Percentiles rank a stretch among this genome's conserved stretches.
Conservation (phyloP, 2,797 vertebrate genomes). For the Halcyon badia region DNA sequence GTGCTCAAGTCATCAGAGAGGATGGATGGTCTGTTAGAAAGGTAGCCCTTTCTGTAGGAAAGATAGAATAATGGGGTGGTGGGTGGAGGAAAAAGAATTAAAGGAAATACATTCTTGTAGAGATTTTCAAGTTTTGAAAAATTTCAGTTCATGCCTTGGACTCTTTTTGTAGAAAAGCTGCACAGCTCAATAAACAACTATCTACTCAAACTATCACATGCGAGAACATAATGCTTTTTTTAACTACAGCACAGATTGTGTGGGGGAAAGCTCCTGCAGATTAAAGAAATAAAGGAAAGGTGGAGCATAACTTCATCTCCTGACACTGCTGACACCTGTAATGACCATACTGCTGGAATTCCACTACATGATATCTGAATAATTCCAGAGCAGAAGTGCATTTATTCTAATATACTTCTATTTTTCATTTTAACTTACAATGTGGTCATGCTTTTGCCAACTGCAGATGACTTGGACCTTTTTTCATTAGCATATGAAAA, state of each 20-base stretch:
- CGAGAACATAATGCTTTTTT: conserved; percentile 27
- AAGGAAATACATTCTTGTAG: neutral
- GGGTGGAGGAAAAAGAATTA: neutral
- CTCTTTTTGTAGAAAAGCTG: neutral
- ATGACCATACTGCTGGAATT: neutral
- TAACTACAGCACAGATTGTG: conserved; percentile 54
- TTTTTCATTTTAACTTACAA: neutral
- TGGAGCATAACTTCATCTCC: neutral
- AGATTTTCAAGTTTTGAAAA: neutral
- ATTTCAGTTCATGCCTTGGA: neutral
- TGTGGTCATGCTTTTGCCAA: neutral
- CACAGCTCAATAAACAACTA: neutral
- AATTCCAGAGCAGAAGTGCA: neutral
- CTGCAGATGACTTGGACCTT: neutral
- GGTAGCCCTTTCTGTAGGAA: neutral
- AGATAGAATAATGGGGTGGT: neutral
- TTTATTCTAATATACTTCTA: neutral
- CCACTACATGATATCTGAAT: neutral
- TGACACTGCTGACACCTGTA: neutral
- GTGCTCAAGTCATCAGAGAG: neutral
- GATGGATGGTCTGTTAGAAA: neutral
- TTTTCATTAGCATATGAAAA: neutral
- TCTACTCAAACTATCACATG: conserved; percentile 24
- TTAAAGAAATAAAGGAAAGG: conserved; percentile 48
- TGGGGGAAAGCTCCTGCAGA: conserved; percentile 44